Evolutionary conservation across 1,140 invertebrate genomes (phyloP).

Genomic region (Lepidotrigona ventralis): DNA sequence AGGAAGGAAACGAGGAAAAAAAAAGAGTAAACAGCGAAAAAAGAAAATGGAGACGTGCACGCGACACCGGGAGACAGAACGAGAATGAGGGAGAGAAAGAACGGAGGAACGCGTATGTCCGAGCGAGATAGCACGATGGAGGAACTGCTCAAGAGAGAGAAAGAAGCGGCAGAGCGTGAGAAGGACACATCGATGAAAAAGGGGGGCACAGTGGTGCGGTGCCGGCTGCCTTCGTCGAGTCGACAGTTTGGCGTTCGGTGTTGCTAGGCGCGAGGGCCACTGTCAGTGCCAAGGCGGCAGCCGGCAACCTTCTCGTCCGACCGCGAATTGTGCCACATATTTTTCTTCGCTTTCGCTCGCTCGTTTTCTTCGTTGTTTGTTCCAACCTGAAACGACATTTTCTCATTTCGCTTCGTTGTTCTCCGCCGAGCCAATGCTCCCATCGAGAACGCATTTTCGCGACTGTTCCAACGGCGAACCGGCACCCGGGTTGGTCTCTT

Average conservation of each 20-base stretch:
- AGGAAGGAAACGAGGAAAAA: constrained; percentile 12
- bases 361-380: background rate
- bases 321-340: constrained; percentile 41
- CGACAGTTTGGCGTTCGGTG: constrained; percentile 69
- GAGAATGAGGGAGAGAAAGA: constrained; percentile 15
- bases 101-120: background rate
- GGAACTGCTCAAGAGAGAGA: background rate
- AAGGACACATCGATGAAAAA: constrained; percentile 45
- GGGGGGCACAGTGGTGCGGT: constrained; percentile 48
- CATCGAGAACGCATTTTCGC: constrained; percentile 34
- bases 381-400: background rate
- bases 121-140: constrained; percentile 3
- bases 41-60: constrained; percentile 39
- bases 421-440: too few relatives aligned
- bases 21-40: constrained; percentile 11
- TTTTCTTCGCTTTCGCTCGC: constrained; percentile 8
- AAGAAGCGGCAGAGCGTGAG: constrained; percentile 14
- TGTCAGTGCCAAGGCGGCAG: constrained; percentile 72
- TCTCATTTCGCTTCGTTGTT: background rate
- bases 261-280: constrained; percentile 73
- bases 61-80: background rate
- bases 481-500: constrained; percentile 19
- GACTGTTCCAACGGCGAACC: constrained; percentile 34
- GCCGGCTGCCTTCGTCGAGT: constrained; percentile 59
- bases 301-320: constrained; percentile 60